Evolutionary conservation across 1,140 invertebrate species (phyloP).

Genomic region (Pseudoatta argentina): DNA sequence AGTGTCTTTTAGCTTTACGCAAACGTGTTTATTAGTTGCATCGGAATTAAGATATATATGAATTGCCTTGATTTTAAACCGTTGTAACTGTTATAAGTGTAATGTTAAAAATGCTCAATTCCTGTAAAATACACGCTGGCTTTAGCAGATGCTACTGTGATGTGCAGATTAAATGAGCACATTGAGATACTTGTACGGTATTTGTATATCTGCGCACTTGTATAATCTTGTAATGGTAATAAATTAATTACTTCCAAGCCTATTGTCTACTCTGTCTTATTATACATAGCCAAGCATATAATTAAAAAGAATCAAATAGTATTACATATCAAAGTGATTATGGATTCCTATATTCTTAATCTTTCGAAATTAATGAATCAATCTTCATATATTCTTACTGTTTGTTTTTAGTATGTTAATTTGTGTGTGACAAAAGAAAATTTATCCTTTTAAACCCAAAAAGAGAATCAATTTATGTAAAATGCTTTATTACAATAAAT

Average conservation of each 20-base stretch:
- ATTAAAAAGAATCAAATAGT: neutral
- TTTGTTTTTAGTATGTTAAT: no score
- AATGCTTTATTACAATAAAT: no score
- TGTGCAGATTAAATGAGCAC: neutral
- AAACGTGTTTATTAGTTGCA: neutral
- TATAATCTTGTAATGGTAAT: conserved; percentile 29
- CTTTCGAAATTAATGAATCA: no score
- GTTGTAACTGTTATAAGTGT: neutral
- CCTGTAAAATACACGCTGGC: conserved; percentile 8
- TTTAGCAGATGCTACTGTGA: neutral
- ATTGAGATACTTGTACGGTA: conserved; percentile 19
- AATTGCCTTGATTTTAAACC: conserved; percentile 28
- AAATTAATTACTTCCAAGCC: conserved; percentile 41
- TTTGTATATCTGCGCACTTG: conserved; percentile 29
- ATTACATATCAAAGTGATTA: no score
- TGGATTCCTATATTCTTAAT: no score
- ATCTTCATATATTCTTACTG: no score
- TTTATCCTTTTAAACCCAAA: no score
- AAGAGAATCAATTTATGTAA: no score
- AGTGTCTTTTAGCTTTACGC: neutral
- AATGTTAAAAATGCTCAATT: conserved; percentile 24
- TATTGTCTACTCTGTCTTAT: neutral
- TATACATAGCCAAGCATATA: neutral
- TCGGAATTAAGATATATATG: neutral
- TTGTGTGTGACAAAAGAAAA: no score